phyloP scores from a whole-genome alignment of 2,888 invertebrate genomes.

The Crematogaster levior region DNA sequence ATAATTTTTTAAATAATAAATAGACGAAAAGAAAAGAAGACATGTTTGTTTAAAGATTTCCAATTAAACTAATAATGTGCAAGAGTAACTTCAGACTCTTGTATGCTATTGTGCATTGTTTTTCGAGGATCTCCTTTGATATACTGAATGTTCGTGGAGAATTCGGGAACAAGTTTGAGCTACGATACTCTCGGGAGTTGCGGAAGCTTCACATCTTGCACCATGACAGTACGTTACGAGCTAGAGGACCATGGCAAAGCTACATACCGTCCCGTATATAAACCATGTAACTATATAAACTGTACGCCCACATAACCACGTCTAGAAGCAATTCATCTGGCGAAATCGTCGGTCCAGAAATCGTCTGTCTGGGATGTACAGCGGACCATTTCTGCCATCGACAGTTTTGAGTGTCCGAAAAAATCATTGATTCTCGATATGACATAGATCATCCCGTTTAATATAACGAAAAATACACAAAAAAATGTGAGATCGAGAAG shows the following conservation, averaged over 20 bases:
- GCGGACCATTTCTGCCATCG: background rate
- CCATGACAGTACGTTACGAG: background rate
- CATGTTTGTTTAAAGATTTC: background rate
- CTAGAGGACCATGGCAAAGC: background rate
- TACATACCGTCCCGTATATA: background rate
- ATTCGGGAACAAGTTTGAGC: slow-evolving; percentile 25
- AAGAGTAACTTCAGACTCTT: background rate
- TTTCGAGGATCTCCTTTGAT: background rate
- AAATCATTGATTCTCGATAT: background rate
- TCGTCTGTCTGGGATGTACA: slow-evolving; percentile 39
- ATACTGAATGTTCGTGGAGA: background rate
- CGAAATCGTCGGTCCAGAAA: slow-evolving; percentile 57
- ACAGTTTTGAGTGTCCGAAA: background rate
- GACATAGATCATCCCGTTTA: background rate
- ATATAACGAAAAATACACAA: background rate
- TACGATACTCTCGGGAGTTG: slow-evolving; percentile 36
- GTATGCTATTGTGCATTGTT: no score
- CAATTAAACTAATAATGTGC: background rate
- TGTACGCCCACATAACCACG: slow-evolving; percentile 52
- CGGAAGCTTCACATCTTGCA: slow-evolving; percentile 29
- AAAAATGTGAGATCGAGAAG: background rate
- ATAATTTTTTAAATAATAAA: background rate
- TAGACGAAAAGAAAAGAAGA: background rate
- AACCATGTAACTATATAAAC: slow-evolving; percentile 1
- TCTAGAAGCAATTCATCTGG: slow-evolving; percentile 62